phyloP scores from a whole-genome alignment of 2,888 invertebrate genomes.

The Pristionchus arcanus region DNA sequence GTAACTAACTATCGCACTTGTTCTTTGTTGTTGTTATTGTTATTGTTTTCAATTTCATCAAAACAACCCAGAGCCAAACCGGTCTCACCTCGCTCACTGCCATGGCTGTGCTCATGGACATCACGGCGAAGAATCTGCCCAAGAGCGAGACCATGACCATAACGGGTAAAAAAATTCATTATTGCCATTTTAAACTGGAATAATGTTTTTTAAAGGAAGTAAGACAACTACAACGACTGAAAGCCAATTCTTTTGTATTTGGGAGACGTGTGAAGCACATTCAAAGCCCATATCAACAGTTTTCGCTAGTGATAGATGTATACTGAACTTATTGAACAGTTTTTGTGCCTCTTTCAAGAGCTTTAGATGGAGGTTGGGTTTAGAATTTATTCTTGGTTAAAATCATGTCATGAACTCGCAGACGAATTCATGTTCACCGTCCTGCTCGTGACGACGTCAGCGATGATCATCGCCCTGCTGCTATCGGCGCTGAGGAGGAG shows the following conservation, averaged over 20 bases:
- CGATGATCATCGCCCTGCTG: conserved; percentile 13
- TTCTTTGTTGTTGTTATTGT: not conserved
- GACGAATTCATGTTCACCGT: conserved; percentile 22
- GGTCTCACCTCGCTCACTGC: not conserved
- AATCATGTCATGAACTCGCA: not conserved
- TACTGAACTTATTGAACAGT: no score
- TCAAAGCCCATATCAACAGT: no score
- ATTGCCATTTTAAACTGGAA: not conserved
- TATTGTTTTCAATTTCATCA: not conserved
- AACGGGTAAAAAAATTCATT: not conserved
- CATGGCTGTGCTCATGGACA: conserved; percentile 1
- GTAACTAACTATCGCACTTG: no score
- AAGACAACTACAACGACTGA: no score
- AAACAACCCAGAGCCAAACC: not conserved
- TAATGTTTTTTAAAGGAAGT: not conserved
- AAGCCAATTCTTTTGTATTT: no score
- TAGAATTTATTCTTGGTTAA: no score
- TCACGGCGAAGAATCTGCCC: not conserved
- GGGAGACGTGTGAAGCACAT: no score
- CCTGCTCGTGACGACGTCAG: not conserved
- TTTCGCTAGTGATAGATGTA: no score
- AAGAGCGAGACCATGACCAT: conserved; percentile 35
- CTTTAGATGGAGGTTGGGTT: no score
- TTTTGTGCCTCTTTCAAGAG: no score
- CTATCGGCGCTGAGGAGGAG: not conserved